Evolutionary conservation across 2,888 invertebrate genomes (phyloP), one percentile per base, ranked within the genome.

Genomic region (Dendrolimus houi): DNA sequence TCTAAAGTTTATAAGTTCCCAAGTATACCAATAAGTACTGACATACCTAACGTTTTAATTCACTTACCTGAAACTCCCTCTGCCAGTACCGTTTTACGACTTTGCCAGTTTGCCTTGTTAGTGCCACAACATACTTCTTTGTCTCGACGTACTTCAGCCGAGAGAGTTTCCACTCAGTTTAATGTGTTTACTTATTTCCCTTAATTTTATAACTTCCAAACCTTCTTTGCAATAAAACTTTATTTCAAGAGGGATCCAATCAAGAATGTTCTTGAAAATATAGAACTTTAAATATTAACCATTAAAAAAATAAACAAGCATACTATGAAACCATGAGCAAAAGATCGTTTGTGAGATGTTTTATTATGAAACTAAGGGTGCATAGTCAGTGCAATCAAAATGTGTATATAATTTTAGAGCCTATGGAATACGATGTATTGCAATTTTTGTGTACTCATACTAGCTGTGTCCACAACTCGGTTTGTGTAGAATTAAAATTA

Each of bases 1-100:
- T 12, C 6, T 6, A 12, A 47, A 47, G 47, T 47, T 6, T 47
- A 47, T 47, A 47, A 47, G 47, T 6, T 47, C 47, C 12, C 12
- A 10, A 47, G 47, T 47, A 10, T 10, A 12, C 47, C 9, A 10
- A 29, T 58, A 57, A 60, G 59, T 61, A 63, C 58, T 58, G 61
- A 63, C 64, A 55, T 61, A 56, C 59, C 52, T 56, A 29, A 54
- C 47, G 54, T 66, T 75, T 75, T 75, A 77, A 79, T 75, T 73
- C 69, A 72, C 71, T 77, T 79, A 74, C 72, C 67, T 69, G 66
- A 65, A 62, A 67, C 64, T 66, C 69, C 64, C 64, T 58, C 61
- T 60, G 57, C 56, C 59, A 63, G 67, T 55, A 58, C 63, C 63
- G 64, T 66, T 76, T 75, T 73, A 78, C 70, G 72, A 72, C 69